Evolutionary conservation across 1,140 invertebrate genomes (phyloP).

Genomic region (Amyelois transitella): DNA sequence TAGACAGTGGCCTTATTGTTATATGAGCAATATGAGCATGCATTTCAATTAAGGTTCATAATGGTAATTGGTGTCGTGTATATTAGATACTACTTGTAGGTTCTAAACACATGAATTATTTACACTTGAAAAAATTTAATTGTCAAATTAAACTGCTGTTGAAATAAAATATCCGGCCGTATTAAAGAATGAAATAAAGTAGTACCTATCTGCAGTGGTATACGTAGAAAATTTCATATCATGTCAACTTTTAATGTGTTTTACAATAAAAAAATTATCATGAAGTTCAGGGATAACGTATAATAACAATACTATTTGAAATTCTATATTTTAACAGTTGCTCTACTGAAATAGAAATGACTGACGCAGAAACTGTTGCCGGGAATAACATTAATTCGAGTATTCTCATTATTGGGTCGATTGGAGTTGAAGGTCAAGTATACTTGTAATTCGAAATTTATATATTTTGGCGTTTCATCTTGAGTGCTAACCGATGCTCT

Average conservation of each 20-base stretch:
- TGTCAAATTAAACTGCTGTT: neutral
- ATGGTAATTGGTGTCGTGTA: constrained; percentile 45
- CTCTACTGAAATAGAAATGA: neutral
- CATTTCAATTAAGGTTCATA: constrained; percentile 62
- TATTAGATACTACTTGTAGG: neutral
- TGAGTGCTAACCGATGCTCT: neutral
- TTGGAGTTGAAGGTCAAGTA: neutral
- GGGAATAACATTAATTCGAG: neutral
- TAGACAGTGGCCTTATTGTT: constrained; percentile 29
- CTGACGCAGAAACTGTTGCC: neutral
- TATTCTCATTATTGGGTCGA: neutral
- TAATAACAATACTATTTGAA: too few species aligned
- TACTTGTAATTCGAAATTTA: too few species aligned
- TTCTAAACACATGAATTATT: neutral
- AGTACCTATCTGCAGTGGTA: too few species aligned
- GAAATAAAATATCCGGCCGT: neutral
- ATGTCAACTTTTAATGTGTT: neutral
- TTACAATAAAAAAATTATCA: too few species aligned
- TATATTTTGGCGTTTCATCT: neutral
- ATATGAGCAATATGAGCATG: constrained; percentile 36
- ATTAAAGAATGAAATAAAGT: too few species aligned
- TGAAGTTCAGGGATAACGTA: too few species aligned
- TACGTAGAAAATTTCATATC: neutral
- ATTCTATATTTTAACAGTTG: too few species aligned
- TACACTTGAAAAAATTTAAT: neutral